Evolutionary conservation across 2,797 vertebrate species (phyloP).

Genomic region (Mormyrus hasselquistii): DNA sequence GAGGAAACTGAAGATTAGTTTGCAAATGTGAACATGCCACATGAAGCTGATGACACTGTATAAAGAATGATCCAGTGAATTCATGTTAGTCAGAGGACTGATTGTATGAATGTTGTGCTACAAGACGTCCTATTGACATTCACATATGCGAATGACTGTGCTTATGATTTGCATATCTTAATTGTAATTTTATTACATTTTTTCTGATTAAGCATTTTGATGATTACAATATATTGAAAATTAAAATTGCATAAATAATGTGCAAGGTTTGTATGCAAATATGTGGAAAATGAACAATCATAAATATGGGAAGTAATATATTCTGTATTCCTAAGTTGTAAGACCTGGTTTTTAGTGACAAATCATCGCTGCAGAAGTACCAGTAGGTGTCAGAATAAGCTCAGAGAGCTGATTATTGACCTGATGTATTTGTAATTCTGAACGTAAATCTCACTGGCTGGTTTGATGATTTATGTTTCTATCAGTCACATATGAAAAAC

Average conservation of each 20-base stretch:
- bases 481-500: neutral
- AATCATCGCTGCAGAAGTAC: neutral
- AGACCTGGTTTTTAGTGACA: neutral
- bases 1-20: neutral
- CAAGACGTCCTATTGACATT: neutral
- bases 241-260: neutral
- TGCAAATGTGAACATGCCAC: neutral
- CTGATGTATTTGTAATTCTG: neutral
- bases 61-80: neutral
- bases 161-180: neutral
- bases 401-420: neutral
- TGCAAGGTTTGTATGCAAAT: neutral
- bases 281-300: neutral
- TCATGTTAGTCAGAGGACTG: neutral
- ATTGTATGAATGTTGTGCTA: neutral
- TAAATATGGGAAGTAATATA: neutral
- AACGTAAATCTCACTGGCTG: neutral
- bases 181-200: neutral
- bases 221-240: neutral
- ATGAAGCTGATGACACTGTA: neutral
- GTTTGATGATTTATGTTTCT: neutral
- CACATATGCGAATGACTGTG: neutral
- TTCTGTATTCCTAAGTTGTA: neutral
- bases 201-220: neutral
- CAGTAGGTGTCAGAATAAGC: conserved; percentile 13